phyloP scores from a whole-genome alignment of 2,888 invertebrate species.

The Mythimna vitellina region DNA sequence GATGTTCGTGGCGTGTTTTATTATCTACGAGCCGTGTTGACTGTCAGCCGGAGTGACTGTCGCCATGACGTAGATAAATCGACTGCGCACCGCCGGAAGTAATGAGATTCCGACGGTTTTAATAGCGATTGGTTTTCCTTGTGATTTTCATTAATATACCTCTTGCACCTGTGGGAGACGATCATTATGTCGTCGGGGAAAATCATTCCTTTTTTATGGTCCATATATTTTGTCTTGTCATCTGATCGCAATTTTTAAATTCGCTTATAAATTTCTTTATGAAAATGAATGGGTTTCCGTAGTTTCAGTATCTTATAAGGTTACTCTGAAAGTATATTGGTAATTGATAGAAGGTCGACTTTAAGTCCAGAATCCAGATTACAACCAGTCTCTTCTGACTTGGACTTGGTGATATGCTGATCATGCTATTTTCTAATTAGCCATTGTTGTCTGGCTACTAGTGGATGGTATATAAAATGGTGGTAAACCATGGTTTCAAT shows the following conservation, averaged over 20 bases:
- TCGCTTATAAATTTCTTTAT: background rate
- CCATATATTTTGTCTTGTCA: constrained; percentile 6
- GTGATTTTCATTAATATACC: constrained; percentile 59
- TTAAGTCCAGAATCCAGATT: background rate
- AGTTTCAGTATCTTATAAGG: background rate
- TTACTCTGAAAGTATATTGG: background rate
- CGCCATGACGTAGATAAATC: constrained; percentile 77
- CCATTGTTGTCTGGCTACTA: constrained; percentile 44
- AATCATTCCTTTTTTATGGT: constrained; percentile 12
- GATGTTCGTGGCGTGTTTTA: constrained; percentile 74
- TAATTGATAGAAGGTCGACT: background rate
- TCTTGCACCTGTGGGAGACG: constrained; percentile 51
- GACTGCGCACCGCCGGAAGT: constrained; percentile 68
- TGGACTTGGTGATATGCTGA: constrained; percentile 33
- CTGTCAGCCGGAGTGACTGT: constrained; percentile 70
- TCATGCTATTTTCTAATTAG: constrained; percentile 63
- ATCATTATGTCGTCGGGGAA: constrained; percentile 40
- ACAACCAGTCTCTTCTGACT: constrained; percentile 42
- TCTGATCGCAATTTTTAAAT: background rate
- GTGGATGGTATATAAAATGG: constrained; percentile 5
- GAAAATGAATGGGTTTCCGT: background rate
- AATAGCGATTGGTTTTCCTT: constrained; percentile 64
- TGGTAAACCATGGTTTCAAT: constrained; percentile 8
- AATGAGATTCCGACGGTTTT: constrained; percentile 69
- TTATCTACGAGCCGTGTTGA: constrained; percentile 72